These are phyloP conservation scores for Philotrypesis tridentata DNA, from an alignment of 1,140 invertebrate species.

Conservation along the genomic window DNA sequence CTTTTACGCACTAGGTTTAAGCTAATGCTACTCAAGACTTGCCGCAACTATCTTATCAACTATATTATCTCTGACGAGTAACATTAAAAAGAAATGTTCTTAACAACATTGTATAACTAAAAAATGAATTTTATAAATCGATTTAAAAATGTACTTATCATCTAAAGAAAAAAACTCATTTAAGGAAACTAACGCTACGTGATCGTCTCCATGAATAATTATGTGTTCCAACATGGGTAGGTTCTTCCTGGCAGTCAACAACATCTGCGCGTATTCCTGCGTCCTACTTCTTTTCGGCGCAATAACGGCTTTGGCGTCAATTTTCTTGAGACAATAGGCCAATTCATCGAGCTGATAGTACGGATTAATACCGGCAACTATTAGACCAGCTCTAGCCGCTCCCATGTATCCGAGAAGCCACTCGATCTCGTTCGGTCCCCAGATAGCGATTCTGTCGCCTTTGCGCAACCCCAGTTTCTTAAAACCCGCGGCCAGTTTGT, in stretches of 20 bases:
- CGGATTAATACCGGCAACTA: conserved; percentile 91
- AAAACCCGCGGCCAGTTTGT: conserved; percentile 88
- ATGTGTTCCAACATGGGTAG: conserved; percentile 73
- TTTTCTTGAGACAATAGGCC: conserved; percentile 86
- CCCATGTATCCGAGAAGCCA: conserved; percentile 89
- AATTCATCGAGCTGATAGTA: conserved; percentile 85
- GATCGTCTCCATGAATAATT: conserved; percentile 73
- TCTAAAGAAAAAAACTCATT: too few species aligned
- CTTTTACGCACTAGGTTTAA: too few species aligned
- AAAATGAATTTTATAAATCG: too few species aligned
- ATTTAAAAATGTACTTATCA: too few species aligned
- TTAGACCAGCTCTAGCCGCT: conserved; percentile 86
- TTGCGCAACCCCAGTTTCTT: conserved; percentile 82
- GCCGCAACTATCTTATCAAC: too few species aligned
- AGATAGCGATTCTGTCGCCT: conserved; percentile 91
- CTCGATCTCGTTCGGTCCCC: conserved; percentile 83
- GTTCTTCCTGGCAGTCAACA: conserved; percentile 69
- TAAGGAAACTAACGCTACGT: conserved; percentile 65
- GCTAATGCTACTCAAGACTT: too few species aligned
- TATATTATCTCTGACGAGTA: too few species aligned
- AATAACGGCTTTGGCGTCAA: conserved; percentile 83
- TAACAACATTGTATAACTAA: too few species aligned
- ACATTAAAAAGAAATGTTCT: too few species aligned
- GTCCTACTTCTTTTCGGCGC: conserved; percentile 79
- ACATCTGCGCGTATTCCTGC: conserved; percentile 83